Percentiles rank a stretch among this genome's conserved stretches.
Conservation (phyloP, 2,113 vertebrate species). For the Polypterus senegalus region DNA sequence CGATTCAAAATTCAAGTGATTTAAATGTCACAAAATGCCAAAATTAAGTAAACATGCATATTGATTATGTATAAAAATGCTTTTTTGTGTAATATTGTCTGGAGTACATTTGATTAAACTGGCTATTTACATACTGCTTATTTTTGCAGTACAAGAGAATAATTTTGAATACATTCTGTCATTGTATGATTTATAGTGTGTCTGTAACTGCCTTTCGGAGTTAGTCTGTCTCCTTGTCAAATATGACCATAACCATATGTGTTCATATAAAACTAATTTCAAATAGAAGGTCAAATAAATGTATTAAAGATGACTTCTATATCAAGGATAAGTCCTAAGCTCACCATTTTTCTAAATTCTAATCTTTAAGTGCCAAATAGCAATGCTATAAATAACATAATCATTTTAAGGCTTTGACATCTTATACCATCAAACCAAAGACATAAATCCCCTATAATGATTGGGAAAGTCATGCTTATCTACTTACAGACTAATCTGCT, state of each 20-base stretch:
- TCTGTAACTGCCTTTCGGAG: conserved; percentile 4
- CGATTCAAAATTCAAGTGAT: no score
- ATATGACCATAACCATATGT: background rate
- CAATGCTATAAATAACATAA: conserved; percentile 35
- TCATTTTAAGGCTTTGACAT: conserved; percentile 26
- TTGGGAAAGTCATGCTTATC: conserved; percentile 35
- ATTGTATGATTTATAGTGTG: background rate
- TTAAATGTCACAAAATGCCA: no score
- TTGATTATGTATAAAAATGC: no score
- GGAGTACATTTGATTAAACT: no score
- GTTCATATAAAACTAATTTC: conserved; percentile 10
- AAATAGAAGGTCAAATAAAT: conserved; percentile 9
- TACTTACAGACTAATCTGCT: conserved; percentile 31
- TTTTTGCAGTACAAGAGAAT: no score
- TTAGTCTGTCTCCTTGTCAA: background rate
- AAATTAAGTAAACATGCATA: no score
- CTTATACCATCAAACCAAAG: conserved; percentile 24
- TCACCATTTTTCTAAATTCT: conserved; percentile 8
- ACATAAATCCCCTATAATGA: conserved; percentile 33
- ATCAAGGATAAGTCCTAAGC: conserved; percentile 7
- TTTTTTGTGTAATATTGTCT: no score
- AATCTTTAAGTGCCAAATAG: conserved; percentile 21
- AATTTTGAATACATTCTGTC: conserved; percentile 4
- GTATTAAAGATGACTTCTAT: conserved; percentile 5
- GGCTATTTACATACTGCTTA: no score